phyloP scores from a whole-genome alignment of 2,113 vertebrate species.

The Petrocephalus zakoni region DNA sequence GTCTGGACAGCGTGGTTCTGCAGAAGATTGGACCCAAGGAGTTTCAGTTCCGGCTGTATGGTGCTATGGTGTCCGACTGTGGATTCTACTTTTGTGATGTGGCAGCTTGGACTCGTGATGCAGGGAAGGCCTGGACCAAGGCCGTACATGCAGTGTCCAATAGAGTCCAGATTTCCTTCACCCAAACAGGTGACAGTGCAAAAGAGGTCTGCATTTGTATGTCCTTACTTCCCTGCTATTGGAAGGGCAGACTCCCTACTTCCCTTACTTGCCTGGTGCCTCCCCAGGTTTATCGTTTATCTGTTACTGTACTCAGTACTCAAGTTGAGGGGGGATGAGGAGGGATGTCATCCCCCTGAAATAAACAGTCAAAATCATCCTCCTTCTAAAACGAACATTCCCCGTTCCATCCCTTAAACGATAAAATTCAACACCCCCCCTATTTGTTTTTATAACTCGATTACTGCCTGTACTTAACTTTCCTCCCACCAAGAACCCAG shows the following conservation, averaged over 20 bases:
- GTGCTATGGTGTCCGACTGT: constrained; percentile 77
- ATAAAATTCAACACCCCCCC: no score
- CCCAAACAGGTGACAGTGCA: constrained; percentile 68
- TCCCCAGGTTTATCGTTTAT: neutral
- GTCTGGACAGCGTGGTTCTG: constrained; percentile 75
- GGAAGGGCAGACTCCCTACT: no score
- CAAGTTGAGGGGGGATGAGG: no score
- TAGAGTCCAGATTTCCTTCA: constrained; percentile 78
- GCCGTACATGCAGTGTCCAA: constrained; percentile 73
- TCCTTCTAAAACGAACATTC: no score
- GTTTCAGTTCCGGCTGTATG: constrained; percentile 82
- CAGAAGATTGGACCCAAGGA: constrained; percentile 77
- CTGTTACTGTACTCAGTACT: neutral
- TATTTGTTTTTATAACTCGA: no score
- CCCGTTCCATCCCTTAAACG: no score
- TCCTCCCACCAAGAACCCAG: neutral
- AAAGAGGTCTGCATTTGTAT: neutral
- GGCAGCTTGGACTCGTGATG: constrained; percentile 77
- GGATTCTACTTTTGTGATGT: constrained; percentile 84
- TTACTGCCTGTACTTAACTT: neutral
- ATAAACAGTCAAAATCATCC: no score
- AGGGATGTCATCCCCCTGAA: no score
- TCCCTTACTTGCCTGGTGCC: neutral
- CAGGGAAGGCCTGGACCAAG: constrained; percentile 68
- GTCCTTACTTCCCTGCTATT: neutral